phyloP scores from a whole-genome alignment of 37 sponge, comb jelly and placozoan genomes.

The Chondrilla cf. caribensis region DNA sequence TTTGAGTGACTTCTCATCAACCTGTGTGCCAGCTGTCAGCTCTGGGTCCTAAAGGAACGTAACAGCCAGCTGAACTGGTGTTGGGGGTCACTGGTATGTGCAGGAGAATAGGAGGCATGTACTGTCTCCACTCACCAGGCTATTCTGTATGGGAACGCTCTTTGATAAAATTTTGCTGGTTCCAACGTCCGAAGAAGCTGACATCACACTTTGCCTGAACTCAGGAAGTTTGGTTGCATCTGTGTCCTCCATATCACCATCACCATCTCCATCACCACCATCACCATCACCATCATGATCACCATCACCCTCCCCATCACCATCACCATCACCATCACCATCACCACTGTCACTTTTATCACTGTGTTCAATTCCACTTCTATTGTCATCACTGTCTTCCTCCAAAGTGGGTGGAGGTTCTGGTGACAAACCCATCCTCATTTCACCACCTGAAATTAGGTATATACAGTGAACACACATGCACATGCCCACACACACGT shows the following conservation, averaged over 20 bases:
- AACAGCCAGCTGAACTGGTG: too few relatives aligned
- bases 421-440: too few relatives aligned
- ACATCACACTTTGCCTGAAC: constrained; percentile 13
- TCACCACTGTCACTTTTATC: background rate
- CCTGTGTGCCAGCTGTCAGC: background rate
- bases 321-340: too few relatives aligned
- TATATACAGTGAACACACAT: too few relatives aligned
- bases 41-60: background rate
- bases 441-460: too few relatives aligned
- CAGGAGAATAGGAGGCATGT: background rate
- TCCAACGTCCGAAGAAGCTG: background rate
- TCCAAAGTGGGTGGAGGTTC: too few relatives aligned
- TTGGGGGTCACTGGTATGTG: too few relatives aligned
- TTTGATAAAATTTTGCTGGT: constrained; percentile 13
- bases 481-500: too few relatives aligned
- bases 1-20: constrained; percentile 32
- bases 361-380: background rate
- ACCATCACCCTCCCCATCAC: background rate
- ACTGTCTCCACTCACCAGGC: background rate
- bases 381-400: too few relatives aligned
- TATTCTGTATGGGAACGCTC: constrained; percentile 19
- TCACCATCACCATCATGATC: background rate
- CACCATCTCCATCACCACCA: background rate
- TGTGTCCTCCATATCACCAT: background rate
- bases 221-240: background rate